phyloP scores from a whole-genome alignment of 1,140 invertebrate genomes.

The Anastatus disparis region DNA sequence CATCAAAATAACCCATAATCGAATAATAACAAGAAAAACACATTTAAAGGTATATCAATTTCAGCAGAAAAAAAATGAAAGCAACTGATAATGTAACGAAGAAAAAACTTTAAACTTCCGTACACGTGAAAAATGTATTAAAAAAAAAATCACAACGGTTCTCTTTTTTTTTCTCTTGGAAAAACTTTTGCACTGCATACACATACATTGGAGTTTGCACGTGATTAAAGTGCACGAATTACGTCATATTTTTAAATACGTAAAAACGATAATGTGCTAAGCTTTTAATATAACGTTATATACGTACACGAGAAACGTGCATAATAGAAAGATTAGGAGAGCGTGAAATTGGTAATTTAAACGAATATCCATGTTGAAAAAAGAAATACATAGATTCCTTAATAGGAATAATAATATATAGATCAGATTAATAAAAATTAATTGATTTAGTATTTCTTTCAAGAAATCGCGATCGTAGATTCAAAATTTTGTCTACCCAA shows the following conservation, averaged over 20 bases:
- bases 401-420: no score
- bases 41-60: no score
- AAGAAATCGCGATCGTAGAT: no score
- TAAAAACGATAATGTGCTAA: slow-evolving; percentile 3
- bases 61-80: background rate
- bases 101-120: background rate
- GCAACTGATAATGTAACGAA: background rate
- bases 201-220: background rate
- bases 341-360: background rate
- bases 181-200: no score
- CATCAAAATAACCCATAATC: no score
- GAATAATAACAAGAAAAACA: no score
- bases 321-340: background rate
- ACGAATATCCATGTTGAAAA: no score
- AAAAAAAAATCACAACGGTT: background rate
- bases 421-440: no score
- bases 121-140: slow-evolving; percentile 3
- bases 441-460: no score
- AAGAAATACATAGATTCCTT: no score
- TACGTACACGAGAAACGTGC: background rate
- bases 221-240: background rate
- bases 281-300: no score
- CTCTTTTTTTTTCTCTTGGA: background rate
- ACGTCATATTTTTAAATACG: background rate
- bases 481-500: no score